Conservation (phyloP, 2,113 vertebrate genomes). For the Ammospiza nelsoni region DNA sequence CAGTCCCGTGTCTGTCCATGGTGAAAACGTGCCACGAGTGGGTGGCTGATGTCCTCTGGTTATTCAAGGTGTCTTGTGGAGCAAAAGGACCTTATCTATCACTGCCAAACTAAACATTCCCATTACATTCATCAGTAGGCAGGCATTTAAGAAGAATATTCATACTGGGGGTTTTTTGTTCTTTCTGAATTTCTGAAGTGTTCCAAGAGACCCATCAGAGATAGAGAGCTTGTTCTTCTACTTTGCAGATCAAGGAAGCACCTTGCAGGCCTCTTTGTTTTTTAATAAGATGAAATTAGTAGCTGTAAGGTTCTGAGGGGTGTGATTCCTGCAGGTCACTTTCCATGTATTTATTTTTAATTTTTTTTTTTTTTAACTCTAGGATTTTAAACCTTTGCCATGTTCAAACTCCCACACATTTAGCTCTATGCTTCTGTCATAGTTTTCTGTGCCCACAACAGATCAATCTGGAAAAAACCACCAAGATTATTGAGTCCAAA, state of each 20-base stretch:
- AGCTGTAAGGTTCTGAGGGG: accelerated
- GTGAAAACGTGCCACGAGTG: accelerated
- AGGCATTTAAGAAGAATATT: not conserved
- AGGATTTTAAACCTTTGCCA: not conserved
- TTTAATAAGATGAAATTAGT: not conserved
- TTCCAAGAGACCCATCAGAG: not conserved
- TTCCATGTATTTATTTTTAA: not conserved
- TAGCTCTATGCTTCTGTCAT: not conserved
- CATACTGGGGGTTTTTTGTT: accelerated
- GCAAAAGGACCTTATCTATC: not conserved
- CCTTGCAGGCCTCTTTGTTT: not conserved
- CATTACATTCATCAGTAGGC: not conserved
- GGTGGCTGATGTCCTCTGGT: not conserved
- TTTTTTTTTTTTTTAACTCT: not conserved
- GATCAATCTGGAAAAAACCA: not conserved
- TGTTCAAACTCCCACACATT: not conserved
- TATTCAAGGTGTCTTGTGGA: not conserved
- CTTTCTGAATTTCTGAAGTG: not conserved
- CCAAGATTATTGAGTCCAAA: not conserved
- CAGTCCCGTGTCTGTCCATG: accelerated
- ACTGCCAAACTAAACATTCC: not conserved
- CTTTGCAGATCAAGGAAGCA: not conserved
- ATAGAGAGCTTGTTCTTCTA: not conserved
- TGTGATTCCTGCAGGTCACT: not conserved
- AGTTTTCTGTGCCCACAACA: not conserved